Evolutionary conservation across 1,140 invertebrate genomes (phyloP).

Genomic region (Gonioctena quinquepunctata): DNA sequence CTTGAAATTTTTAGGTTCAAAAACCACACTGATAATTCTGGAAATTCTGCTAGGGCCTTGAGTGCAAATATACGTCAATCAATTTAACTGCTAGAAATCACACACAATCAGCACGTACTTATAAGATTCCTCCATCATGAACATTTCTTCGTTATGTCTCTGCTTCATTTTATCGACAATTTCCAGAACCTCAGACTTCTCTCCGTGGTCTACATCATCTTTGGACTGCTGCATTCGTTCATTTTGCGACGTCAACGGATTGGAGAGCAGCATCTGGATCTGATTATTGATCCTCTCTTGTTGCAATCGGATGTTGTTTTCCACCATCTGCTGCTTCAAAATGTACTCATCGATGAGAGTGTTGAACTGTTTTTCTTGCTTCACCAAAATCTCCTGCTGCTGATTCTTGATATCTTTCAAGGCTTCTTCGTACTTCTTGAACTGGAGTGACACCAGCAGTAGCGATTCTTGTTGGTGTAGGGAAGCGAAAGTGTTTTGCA

Average conservation of each 20-base stretch:
- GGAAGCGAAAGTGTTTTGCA: background rate
- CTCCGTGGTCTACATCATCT: constrained; percentile 27
- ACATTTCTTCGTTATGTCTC: constrained; percentile 59
- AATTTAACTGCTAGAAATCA: too few species aligned
- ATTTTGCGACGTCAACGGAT: constrained; percentile 25
- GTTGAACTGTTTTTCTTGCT: constrained; percentile 59
- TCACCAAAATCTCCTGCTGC: constrained; percentile 55
- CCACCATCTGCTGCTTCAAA: constrained; percentile 58
- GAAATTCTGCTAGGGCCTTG: too few species aligned
- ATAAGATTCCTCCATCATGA: constrained; percentile 58
- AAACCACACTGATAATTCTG: too few species aligned
- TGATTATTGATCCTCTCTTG: constrained; percentile 61
- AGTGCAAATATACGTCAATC: too few species aligned
- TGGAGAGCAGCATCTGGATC: constrained; percentile 57
- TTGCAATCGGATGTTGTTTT: constrained; percentile 58
- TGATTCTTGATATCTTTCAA: constrained; percentile 57
- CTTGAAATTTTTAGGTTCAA: too few species aligned
- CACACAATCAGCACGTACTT: too few species aligned
- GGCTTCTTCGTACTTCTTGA: constrained; percentile 59
- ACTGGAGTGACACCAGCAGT: constrained; percentile 57
- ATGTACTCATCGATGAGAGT: constrained; percentile 56
- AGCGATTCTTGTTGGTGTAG: constrained; percentile 60
- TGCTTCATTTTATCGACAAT: constrained; percentile 54
- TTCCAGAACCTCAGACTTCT: background rate
- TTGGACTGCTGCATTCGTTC: constrained; percentile 19